Conservation (phyloP, 2,113 vertebrate species). For the Morone chrysops region DNA sequence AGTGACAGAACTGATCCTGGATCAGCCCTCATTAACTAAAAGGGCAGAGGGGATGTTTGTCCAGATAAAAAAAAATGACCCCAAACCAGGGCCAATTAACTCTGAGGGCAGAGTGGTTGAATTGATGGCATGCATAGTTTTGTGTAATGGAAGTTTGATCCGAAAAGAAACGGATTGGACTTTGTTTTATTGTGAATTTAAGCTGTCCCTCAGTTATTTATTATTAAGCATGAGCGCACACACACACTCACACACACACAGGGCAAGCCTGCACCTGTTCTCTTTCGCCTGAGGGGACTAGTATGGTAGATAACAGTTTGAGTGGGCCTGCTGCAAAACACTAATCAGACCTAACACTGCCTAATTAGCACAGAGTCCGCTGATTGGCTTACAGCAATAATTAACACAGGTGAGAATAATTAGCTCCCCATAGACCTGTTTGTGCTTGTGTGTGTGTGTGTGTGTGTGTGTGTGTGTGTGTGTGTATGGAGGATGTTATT, state of each 20-base stretch:
- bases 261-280: constrained; percentile 81
- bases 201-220: constrained; percentile 77
- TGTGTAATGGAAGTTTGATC: constrained; percentile 67
- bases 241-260: constrained; percentile 42
- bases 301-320: constrained; percentile 82
- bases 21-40: constrained; percentile 81
- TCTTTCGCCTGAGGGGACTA: constrained; percentile 77
- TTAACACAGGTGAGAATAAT: constrained; percentile 99
- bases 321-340: constrained; percentile 88
- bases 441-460: constrained; percentile 50
- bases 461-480: constrained; percentile 48
- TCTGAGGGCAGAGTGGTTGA: constrained; percentile 38
- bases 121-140: constrained; percentile 50
- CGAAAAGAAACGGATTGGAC: constrained; percentile 54
- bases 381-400: constrained; percentile 99
- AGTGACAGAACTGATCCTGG: constrained; percentile 76
- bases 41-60: constrained; percentile 73
- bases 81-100: constrained; percentile 77
- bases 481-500: constrained; percentile 85
- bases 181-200: constrained; percentile 66
- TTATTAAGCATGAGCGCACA: constrained; percentile 57
- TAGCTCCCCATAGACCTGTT: constrained; percentile 95
- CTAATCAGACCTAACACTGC: constrained; percentile 95
- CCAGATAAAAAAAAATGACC: constrained; percentile 76
- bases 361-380: constrained; percentile 97